A percentile compares a stretch with the other conserved stretches of the same genome.
phyloP scores from a whole-genome alignment of 2,888 invertebrate genomes.

The Sphaerophoria taeniata region DNA sequence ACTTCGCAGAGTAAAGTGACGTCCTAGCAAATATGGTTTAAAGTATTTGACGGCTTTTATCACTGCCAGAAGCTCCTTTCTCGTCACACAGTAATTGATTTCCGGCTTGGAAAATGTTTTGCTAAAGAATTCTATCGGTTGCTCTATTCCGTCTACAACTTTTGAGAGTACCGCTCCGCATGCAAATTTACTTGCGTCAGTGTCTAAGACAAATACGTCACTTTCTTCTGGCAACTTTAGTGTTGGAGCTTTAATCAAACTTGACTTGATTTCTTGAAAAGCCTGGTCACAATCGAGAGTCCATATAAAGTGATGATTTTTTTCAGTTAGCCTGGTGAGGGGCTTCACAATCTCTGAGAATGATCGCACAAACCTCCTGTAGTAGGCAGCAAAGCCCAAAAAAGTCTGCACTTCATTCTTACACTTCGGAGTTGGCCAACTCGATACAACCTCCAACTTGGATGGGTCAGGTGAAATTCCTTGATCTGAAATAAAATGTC shows the following conservation, averaged over 20 bases:
- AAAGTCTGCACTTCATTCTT: constrained; percentile 9
- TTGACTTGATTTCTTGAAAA: no score
- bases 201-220: no score
- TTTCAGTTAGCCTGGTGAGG: constrained; percentile 8
- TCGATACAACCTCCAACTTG: background rate
- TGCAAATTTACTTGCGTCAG: no score
- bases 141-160: background rate
- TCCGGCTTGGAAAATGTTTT: no score
- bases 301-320: constrained; percentile 6
- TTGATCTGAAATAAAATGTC: constrained; percentile 8
- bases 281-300: background rate
- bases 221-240: no score
- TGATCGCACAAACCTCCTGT: constrained; percentile 1
- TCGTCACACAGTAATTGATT: no score
- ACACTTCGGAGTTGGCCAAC: constrained; percentile 7
- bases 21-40: no score
- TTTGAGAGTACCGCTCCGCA: background rate
- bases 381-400: constrained; percentile 8
- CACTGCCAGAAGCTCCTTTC: no score
- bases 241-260: no score
- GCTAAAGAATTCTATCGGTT: background rate
- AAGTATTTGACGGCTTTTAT: no score
- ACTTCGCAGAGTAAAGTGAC: no score
- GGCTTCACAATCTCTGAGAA: constrained; percentile 22
- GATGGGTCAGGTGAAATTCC: constrained; percentile 21